These are phyloP conservation scores for Notoglanidium macrostoma DNA, from an alignment of 2,797 vertebrate species.

Conservation along the genomic window DNA sequence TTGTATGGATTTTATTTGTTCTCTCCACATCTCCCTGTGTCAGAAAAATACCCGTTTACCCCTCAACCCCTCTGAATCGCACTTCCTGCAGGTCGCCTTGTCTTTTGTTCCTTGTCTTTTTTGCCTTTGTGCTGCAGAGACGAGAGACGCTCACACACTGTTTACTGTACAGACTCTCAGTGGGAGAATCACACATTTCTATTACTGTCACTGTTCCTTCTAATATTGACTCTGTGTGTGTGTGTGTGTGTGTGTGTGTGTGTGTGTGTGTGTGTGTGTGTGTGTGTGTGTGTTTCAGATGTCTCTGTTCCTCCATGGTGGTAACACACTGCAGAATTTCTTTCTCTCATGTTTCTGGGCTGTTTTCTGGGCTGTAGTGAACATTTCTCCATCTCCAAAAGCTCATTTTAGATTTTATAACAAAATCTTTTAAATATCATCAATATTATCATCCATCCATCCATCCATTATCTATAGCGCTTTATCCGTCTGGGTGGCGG, in stretches of 20 bases:
- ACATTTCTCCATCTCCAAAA: background rate
- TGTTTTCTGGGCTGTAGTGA: background rate
- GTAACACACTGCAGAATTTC: background rate
- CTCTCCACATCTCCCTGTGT: background rate
- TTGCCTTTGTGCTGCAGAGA: background rate
- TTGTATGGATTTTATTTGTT: background rate
- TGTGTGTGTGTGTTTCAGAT: conserved; percentile 6
- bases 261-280: conserved; percentile 36
- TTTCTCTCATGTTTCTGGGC: background rate
- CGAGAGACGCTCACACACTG: conserved; percentile 8
- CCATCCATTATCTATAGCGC: too few species aligned
- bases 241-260: conserved; percentile 39
- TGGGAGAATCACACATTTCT: conserved; percentile 16
- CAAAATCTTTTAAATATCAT: background rate
- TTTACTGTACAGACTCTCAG: background rate
- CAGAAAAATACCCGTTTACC: background rate
- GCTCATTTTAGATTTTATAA: background rate
- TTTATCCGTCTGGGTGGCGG: too few species aligned
- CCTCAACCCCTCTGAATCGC: background rate
- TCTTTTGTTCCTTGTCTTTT: background rate
- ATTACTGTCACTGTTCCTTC: conserved; percentile 20
- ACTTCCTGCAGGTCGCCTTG: background rate
- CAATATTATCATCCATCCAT: background rate
- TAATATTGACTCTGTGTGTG: conserved; percentile 13
- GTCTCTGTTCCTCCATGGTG: background rate